Conservation (phyloP, 2,797 vertebrate genomes). For the Cyclopterus lumpus region DNA sequence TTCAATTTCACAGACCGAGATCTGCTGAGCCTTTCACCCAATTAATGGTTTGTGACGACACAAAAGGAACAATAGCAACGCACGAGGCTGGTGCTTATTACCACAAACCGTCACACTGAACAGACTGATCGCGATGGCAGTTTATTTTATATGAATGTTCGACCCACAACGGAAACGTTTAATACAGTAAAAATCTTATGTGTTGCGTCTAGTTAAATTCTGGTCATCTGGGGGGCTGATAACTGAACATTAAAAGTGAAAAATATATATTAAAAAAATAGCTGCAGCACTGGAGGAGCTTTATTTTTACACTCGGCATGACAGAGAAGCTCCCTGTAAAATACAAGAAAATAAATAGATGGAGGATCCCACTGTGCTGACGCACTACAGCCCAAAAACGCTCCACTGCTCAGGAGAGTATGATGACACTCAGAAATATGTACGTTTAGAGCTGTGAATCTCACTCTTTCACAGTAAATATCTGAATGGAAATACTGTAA, state of each 20-base stretch:
- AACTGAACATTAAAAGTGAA: slow-evolving; percentile 36
- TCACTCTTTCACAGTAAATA: neutral
- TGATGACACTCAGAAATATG: neutral
- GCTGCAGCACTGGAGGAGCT: slow-evolving; percentile 25
- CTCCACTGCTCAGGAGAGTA: neutral
- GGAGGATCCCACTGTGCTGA: slow-evolving; percentile 15
- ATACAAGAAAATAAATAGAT: neutral
- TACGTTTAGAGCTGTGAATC: neutral
- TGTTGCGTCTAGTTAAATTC: slow-evolving; percentile 12
- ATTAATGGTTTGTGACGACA: slow-evolving; percentile 18
- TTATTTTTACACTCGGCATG: neutral
- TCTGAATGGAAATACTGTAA: neutral
- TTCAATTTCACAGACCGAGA: slow-evolving; percentile 58
- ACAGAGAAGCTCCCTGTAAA: slow-evolving; percentile 9
- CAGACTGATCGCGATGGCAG: neutral
- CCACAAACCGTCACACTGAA: neutral
- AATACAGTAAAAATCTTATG: fast-evolving
- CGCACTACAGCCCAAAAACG: neutral
- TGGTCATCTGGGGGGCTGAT: slow-evolving; percentile 24
- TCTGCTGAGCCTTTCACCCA: slow-evolving; percentile 33
- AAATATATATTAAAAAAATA: slow-evolving; percentile 13
- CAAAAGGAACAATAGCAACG: slow-evolving; percentile 18
- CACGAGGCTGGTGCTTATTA: neutral
- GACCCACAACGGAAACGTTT: neutral
- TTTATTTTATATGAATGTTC: slow-evolving; percentile 2